Base-by-base conservation (phyloP, 2,797 vertebrate species). In the Malurus leucopterus region DNA sequence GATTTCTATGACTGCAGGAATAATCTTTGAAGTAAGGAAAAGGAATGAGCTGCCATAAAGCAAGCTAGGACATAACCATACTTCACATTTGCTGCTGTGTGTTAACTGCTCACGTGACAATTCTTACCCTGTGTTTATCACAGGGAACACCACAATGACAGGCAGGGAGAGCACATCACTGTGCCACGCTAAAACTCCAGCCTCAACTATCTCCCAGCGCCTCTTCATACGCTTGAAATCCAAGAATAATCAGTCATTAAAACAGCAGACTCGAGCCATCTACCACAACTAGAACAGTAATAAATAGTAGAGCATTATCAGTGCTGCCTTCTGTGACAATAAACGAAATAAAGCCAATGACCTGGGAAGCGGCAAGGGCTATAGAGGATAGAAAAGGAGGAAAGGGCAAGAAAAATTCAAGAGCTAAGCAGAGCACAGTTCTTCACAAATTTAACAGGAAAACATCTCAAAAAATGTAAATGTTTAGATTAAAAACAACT, bases 161-260 rank as follows among this genome's bases (percentile, higher is more conserved):
- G 38, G 58, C 47, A 65, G 23, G 19, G n/a, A 36, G 6, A 49
- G 19, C 23, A n/a, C 23, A 44, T 41, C 19, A 17, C 44, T 68
- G 24, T n/a, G 74, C 59, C n/a, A 0, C 1, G 2, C 26, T 9
- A 58, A 67, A 80, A 54, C 15, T 43, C 21, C 43, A 44, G 53
- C 43, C 50, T 64, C 3, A 0, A 6, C 36, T 38, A 57, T 57
- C 8, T 32, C 44, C 29, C 34, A 67, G 59, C 2, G 12, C 26
- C 16, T 15, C 26, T 24, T 70, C 23, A 68, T 18, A 40, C 4
- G 59, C 29, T 46, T 38, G 17, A 80, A 88, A 54, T 5, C 19
- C 0, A 0, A 57, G 22, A 23, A 47, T 9, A 54, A 81, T 6
- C 19, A 20, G 34, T 24, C 4, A 73, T 26, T 26, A 0, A 3